Base-by-base conservation (phyloP, 2,888 invertebrate species). In the Disparrhopalites patrizii region DNA sequence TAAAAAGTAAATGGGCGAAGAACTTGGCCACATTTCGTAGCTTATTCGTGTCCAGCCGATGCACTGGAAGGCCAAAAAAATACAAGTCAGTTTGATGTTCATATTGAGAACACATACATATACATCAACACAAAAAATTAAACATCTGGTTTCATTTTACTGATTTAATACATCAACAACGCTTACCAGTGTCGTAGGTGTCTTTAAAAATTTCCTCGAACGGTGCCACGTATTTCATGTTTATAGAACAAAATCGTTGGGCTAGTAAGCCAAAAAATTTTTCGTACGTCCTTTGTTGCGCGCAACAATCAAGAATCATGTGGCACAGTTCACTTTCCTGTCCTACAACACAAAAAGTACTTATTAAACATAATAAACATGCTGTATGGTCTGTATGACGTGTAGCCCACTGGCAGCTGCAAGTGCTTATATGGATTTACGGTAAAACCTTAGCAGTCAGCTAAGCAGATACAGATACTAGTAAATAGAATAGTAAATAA, bases 271-370 rank as follows among this genome's bases (percentile, higher is more conserved):
- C 99, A 77, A 91, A 99, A 78, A 99, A 99, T 79, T 97, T 96
- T 79, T 98, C 97, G 77, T 98, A 99, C 0, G 98, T 99, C 69
- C 99, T 84, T 81, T 96, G 94, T 79, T 99, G 98, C 3, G 98
- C 97, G 80, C 99, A 99, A 79, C 99, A 99, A 81, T 99, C 99
- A 62, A 93, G 82, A 73, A 99, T 94, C 99, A 99, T 99, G 81
- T 97, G 93, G 77, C 98, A 98, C 8, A 99, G 82, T 79, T 99
- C 99, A 30, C 91, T 88, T 81, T 97, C 96, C 79, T 97, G 96
- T 0, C 95, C 96, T 0, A 95, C 15, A 27, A 36, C 3, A 5
- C 25, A 55, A n/a, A n/a, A n/a, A n/a, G n/a, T n/a, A n/a, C n/a
- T n/a, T n/a, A n/a, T n/a, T n/a, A n/a, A n/a, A n/a, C n/a, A n/a